phyloP scores from a whole-genome alignment of 2,797 vertebrate genomes.

The Karalla daura region DNA sequence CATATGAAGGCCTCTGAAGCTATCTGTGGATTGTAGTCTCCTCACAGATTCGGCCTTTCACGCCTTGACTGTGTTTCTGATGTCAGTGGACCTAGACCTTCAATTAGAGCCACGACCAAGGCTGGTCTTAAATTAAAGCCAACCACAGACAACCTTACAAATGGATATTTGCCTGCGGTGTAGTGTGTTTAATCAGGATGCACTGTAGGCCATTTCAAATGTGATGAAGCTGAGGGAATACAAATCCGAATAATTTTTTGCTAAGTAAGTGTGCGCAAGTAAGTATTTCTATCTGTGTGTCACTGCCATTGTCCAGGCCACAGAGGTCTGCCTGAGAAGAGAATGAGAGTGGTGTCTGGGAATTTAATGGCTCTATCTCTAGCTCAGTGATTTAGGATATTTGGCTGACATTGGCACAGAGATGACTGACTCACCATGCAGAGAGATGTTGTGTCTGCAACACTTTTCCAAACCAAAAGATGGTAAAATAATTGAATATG shows the following conservation, averaged over 20 bases:
- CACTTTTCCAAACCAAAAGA: neutral
- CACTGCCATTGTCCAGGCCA: neutral
- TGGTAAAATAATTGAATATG: neutral
- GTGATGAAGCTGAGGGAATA: neutral
- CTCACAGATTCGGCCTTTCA: neutral
- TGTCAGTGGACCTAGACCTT: conserved; percentile 17
- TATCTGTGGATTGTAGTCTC: neutral
- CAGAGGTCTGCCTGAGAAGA: neutral
- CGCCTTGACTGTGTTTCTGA: conserved; percentile 16
- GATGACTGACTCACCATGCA: conserved; percentile 33
- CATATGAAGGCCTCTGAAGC: neutral
- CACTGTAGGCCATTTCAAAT: neutral
- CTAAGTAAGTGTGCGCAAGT: neutral
- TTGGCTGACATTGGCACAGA: conserved; percentile 16
- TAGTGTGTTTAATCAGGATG: neutral
- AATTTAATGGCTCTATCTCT: conserved; percentile 15
- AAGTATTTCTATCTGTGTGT: too few species aligned
- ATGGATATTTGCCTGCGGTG: neutral
- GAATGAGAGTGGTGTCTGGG: conserved; percentile 17
- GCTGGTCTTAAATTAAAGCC: conserved; percentile 10
- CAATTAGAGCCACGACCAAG: conserved; percentile 10
- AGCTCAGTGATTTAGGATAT: conserved; percentile 32
- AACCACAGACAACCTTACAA: neutral
- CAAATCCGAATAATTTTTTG: neutral
- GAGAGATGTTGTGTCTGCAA: conserved; percentile 10